Evolutionary conservation across 2,888 invertebrate species (phyloP), one percentile per base, ranked within the genome.

Genomic region (Poecilus cupreus): DNA sequence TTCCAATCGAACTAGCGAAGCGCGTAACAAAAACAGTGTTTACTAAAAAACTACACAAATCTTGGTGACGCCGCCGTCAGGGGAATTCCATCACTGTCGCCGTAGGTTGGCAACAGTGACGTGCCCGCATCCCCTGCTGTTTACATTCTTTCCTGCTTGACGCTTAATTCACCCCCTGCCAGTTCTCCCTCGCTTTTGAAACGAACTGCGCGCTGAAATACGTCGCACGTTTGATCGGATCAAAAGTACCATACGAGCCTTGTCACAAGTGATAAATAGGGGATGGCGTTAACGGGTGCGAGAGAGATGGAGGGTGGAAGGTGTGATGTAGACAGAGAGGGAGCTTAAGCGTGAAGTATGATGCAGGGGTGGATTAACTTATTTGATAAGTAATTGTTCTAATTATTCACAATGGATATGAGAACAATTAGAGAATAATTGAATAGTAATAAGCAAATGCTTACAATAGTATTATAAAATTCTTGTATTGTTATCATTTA

Each of bases 41-140:
- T 43, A 43, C n/a, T 0, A 32, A 43, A 43, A 43, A 43, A 43
- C n/a, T 43, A 43, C 3, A 6, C 16, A 51, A 51, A 51, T 51
- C 51, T 51, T 51, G 18, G 51, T 68, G 37, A 68, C 39, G 64
- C 11, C n/a, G 64, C 16, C 64, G 16, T 32, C 39, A 13, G 37
- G 64, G 64, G 64, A 68, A 37, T 68, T 68, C 64, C 64, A 68
- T 68, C 64, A 68, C 64, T 68, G 37, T 68, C 37, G 20, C 64
- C 18, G 64, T 16, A 68, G 10, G 37, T 68, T 39, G 37, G 18
- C 39, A 39, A 18, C 37, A 68, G 3, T 18, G 64, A 68, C 64
- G 60, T 60, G 24, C 64, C 57, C 57, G 57, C 57, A 57, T 57
- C 57, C 24, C 51, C 51, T 57, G 57, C 57, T 57, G 24, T 57